Conservation (phyloP, 2,888 invertebrate species). For the Ochropleura plecta region DNA sequence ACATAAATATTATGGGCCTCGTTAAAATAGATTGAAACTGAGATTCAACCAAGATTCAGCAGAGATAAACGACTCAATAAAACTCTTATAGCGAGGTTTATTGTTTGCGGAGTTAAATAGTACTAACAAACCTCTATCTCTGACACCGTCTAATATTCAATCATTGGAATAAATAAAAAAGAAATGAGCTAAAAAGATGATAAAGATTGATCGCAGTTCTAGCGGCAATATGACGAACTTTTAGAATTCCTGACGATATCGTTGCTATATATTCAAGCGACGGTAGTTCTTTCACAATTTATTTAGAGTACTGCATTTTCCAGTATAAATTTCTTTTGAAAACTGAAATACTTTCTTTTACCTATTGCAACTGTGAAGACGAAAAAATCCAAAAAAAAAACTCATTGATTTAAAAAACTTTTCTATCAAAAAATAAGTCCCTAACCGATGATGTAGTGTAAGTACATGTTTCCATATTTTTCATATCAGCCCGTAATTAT, state of each 20-base stretch:
- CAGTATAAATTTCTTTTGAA: background rate
- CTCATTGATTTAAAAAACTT: too few species aligned
- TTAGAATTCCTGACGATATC: background rate
- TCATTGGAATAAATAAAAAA: constrained; percentile 25
- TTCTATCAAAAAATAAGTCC: background rate
- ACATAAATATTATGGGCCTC: constrained; percentile 49
- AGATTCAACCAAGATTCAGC: constrained; percentile 53
- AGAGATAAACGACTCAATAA: constrained; percentile 62
- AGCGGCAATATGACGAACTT: background rate
- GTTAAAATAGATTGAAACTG: constrained; percentile 59
- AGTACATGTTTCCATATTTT: constrained; percentile 31
- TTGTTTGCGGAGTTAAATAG: constrained; percentile 50
- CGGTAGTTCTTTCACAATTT: background rate
- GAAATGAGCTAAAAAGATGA: background rate
- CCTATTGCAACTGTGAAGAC: background rate
- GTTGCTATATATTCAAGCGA: background rate
- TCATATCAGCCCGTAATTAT: constrained; percentile 52
- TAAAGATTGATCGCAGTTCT: background rate
- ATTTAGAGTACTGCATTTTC: background rate
- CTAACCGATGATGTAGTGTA: background rate
- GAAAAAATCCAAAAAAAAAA: background rate
- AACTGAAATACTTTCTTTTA: background rate
- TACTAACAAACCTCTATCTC: constrained; percentile 30
- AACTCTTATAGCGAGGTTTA: constrained; percentile 58
- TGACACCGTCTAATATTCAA: constrained; percentile 31